Percentiles rank a stretch among this genome's conserved stretches.
Evolutionary conservation across 2,797 vertebrate species (phyloP).

Genomic region (Telmatherina bonti): DNA sequence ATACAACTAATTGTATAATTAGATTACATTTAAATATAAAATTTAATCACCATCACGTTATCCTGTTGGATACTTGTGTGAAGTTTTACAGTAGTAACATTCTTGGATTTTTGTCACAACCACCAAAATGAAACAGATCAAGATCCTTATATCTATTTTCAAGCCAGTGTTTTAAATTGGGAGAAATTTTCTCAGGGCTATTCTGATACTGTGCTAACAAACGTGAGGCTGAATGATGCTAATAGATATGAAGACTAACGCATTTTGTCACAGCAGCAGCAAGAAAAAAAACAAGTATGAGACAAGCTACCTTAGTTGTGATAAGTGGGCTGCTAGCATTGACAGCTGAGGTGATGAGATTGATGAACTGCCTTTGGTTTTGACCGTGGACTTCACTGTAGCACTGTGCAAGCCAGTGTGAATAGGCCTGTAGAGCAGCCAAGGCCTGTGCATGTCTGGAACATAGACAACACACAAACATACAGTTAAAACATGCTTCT

Average conservation of each 20-base stretch:
- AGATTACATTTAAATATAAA: too few species aligned
- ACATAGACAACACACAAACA: conserved; percentile 18
- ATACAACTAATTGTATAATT: too few species aligned
- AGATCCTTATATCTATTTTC: too few species aligned
- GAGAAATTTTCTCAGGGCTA: too few species aligned
- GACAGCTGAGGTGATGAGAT: conserved; percentile 92
- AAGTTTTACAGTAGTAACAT: too few species aligned
- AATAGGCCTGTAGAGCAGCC: conserved; percentile 95
- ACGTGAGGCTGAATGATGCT: neutral
- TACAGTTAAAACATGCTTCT: conserved; percentile 3
- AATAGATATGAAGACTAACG: neutral
- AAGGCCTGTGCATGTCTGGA: conserved; percentile 93
- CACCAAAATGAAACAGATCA: too few species aligned
- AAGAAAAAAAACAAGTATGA: neutral
- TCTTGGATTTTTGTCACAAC: too few species aligned
- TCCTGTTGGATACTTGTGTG: too few species aligned
- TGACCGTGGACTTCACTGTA: conserved; percentile 93
- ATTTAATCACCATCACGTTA: too few species aligned
- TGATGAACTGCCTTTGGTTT: conserved; percentile 92
- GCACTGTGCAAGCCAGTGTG: conserved; percentile 97
- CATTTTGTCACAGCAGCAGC: too few species aligned
- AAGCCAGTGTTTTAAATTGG: too few species aligned
- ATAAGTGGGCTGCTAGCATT: conserved; percentile 91
- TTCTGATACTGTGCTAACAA: neutral
- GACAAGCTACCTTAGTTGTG: conserved; percentile 69